These are phyloP conservation scores for Myotis brandtii DNA, from an alignment of 2,113 vertebrate species.

Conservation along the genomic window DNA sequence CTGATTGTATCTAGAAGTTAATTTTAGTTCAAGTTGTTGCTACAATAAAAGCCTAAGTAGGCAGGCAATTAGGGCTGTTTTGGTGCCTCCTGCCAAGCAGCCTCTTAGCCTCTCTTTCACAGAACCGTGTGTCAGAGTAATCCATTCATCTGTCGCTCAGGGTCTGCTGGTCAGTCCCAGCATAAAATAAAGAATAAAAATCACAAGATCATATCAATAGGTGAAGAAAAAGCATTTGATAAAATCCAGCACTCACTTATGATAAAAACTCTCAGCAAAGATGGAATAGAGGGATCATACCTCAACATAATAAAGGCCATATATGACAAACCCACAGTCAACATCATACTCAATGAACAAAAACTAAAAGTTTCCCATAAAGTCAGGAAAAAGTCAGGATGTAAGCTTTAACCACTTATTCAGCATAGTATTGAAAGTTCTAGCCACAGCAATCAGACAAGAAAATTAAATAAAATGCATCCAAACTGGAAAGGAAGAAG, in stretches of 20 bases:
- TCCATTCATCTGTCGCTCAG: too few species aligned
- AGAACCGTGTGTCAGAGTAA: too few species aligned
- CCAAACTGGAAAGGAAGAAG: neutral
- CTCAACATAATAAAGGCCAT: neutral
- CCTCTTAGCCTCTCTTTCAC: too few species aligned
- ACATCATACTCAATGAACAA: neutral
- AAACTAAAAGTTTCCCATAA: neutral
- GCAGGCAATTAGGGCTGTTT: too few species aligned
- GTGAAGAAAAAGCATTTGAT: neutral
- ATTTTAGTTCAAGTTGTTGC: too few species aligned
- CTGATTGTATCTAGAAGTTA: too few species aligned
- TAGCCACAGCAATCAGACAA: neutral
- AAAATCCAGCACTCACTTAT: neutral
- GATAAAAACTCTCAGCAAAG: neutral
- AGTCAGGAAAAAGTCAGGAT: neutral
- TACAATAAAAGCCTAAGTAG: too few species aligned
- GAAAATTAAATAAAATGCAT: neutral
- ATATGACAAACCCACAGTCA: neutral
- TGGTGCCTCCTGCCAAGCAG: too few species aligned
- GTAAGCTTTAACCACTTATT: neutral
- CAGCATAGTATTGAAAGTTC: neutral
- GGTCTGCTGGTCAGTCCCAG: too few species aligned
- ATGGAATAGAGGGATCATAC: neutral
- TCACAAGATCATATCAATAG: neutral
- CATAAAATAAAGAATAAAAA: neutral